These are phyloP conservation scores for Hirundichthys speculiger DNA, from an alignment of 2,113 vertebrate genomes.

Conservation along the genomic window DNA sequence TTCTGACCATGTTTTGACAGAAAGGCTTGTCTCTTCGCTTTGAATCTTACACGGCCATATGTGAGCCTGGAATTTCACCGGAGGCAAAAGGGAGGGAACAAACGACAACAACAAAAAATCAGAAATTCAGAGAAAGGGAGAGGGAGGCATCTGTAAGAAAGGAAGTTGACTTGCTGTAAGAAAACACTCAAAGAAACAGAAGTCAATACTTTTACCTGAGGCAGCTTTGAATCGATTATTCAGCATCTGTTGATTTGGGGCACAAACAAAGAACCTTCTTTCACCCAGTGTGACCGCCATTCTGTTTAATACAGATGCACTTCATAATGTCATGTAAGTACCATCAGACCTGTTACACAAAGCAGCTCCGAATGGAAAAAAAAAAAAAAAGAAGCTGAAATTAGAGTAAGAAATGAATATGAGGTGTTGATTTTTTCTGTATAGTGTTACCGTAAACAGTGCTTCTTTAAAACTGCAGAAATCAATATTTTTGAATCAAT, in stretches of 20 bases:
- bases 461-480: background rate
- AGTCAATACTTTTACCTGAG: constrained; percentile 5
- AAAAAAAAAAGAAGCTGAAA: background rate
- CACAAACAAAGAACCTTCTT: background rate
- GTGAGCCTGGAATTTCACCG: no score
- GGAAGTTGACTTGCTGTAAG: background rate
- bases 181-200: constrained; percentile 3
- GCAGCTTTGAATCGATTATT: constrained; percentile 12
- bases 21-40: no score
- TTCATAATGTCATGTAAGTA: background rate
- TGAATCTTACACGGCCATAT: no score
- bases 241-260: constrained; percentile 5
- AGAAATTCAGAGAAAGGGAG: background rate
- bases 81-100: background rate
- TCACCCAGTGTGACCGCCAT: background rate
- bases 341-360: background rate
- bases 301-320: background rate
- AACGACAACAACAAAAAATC: background rate
- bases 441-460: background rate
- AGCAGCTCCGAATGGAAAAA: background rate
- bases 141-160: background rate
- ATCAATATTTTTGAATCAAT: background rate
- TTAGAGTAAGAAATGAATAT: background rate
- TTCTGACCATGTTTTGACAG: no score
- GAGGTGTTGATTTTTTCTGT: background rate